Base-by-base conservation (phyloP, 1,140 invertebrate species). In the Plectus sambesii region DNA sequence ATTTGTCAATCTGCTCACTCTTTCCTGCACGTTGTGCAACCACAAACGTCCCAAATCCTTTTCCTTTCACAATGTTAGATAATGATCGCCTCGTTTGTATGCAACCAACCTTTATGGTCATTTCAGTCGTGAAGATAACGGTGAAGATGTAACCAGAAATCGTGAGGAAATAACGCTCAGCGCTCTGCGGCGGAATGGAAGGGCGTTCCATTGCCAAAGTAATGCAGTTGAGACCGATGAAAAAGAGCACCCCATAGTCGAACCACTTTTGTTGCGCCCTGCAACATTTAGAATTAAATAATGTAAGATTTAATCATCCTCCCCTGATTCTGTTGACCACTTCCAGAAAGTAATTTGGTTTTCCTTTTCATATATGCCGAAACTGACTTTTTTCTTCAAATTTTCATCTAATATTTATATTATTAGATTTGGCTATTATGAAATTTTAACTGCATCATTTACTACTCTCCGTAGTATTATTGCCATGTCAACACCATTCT, bases 121-220 rank as follows among this genome's bases (percentile, higher is more conserved):
- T 98, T 76, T 99, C 94, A 15, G 87, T 69, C 1, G 87, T 82
- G 69, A 98, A 99, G 19, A 98, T 87, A 27, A 81, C 81, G 2
- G 92, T 98, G 73, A 99, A 99, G 36, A 93, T 78, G 72, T 98
- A 94, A 74, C 98, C 98, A 63, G 87, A 84, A 57, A 82, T 81
- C 9, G 80, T 76, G 9, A 99, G 79, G 72, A 98, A 90, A 44
- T 82, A 60, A 59, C 93, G 75, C 72, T 99, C 93, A 30, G 46
- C 19, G 63, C 88, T 93, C 55, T 84, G 79, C 39, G 92, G 90
- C 2, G 78, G 78, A 70, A 98, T 98, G 66, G 90, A 90, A 0
- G 92, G 93, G 60, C 93, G 72, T 74, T 98, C 93, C 92, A 98
- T 98, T 0, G 93, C 93, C 39, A 99, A 71, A 0, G 92, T 97